phyloP scores from a whole-genome alignment of 2,797 vertebrate species.

The Brachyalestes nurse region DNA sequence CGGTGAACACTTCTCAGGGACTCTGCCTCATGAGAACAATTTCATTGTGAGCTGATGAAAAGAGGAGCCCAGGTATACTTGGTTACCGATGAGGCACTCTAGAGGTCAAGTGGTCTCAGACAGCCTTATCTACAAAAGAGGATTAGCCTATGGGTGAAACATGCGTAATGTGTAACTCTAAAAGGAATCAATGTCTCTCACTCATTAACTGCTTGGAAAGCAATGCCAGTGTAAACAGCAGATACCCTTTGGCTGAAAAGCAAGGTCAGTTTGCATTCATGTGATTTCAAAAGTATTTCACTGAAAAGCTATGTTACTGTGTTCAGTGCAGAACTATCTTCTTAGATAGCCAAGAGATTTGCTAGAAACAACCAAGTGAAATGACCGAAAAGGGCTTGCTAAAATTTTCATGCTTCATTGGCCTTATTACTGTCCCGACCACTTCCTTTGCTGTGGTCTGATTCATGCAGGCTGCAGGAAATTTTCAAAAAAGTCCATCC shows the following conservation, averaged over 20 bases:
- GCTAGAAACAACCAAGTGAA: neutral
- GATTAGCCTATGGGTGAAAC: slow-evolving; percentile 38
- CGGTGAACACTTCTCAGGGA: neutral
- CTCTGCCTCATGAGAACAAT: neutral
- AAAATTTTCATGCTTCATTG: neutral
- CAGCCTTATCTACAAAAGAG: slow-evolving; percentile 30
- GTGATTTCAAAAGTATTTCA: neutral
- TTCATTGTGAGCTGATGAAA: slow-evolving; percentile 10
- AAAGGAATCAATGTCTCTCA: slow-evolving; percentile 31
- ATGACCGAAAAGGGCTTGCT: neutral
- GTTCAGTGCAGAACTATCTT: neutral
- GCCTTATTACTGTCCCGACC: neutral
- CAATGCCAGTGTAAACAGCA: slow-evolving; percentile 14
- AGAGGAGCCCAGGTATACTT: slow-evolving; percentile 15
- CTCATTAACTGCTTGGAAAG: slow-evolving; percentile 35
- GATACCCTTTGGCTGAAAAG: slow-evolving; percentile 16
- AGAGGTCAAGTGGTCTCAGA: slow-evolving; percentile 40
- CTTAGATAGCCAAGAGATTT: too few species aligned
- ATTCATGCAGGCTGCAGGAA: neutral
- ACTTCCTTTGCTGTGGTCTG: slow-evolving; percentile 8
- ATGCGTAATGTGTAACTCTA: slow-evolving; percentile 24
- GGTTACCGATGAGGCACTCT: slow-evolving; percentile 21
- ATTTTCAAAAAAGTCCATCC: neutral
- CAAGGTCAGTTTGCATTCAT: slow-evolving; percentile 15
- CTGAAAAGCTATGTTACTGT: neutral